Base-by-base conservation (phyloP, 2,797 vertebrate genomes). In the Dendrocincla fuliginosa region DNA sequence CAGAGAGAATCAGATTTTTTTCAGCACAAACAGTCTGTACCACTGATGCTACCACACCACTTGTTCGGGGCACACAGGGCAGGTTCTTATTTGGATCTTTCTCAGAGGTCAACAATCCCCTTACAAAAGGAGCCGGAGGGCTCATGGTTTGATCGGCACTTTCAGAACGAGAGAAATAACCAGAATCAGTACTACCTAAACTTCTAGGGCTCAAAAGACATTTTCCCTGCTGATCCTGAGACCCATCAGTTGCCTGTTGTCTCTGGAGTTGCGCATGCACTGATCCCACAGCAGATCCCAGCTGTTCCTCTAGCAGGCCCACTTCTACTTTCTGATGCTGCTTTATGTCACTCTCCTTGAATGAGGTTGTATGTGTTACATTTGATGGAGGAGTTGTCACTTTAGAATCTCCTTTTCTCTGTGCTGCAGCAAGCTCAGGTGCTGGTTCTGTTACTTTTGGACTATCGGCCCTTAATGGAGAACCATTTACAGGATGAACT, bases 151-250 rank as follows among this genome's bases (percentile, higher is more conserved):
- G 99, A 96, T 99, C 99, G 0, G 99, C 99, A 96, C 99, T 99
- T 97, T 99, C 99, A 10, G 99, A 99, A 56, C 99, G 98, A 53
- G 99, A 99, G 91, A 99, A 99, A 95, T 99, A 99, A 44, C 99
- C 99, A 3, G 99, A 99, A 94, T 99, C 99, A 11, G 99, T 99
- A 79, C 99, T 99, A 69, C 99, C 99, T 90, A 99, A 97, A 97
- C 99, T 99, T 81, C 99, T 98, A 16, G 99, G 99, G 78, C 99
- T 99, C 50, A 99, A 97, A 27, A 99, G 98, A 89, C 98, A 98
- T 95, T 99, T 99, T 18, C 97, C 98, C 94, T 99, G 99, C 77
- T 99, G 99, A 92, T 99, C 99, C 65, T 99, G 99, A 75, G 99
- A 98, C 93, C 98, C 98, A 90, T 99, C 99, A 0, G 99, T 99